phyloP scores from a whole-genome alignment of 1,140 invertebrate genomes.

The Drosophila aff. region DNA sequence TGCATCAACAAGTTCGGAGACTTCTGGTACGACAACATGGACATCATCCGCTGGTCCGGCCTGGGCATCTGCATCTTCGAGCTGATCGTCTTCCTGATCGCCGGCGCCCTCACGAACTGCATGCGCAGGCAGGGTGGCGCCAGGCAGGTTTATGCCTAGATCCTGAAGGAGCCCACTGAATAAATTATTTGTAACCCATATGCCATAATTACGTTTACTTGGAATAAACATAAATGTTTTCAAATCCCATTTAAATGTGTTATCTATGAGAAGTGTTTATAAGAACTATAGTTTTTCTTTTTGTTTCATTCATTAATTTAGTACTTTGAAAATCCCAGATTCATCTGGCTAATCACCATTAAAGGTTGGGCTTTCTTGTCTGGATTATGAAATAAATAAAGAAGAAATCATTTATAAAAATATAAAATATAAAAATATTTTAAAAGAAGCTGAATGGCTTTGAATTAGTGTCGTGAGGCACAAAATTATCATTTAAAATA shows the following conservation, averaged over 20 bases:
- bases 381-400: too few species aligned
- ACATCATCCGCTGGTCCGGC: constrained; percentile 68
- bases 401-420: too few species aligned
- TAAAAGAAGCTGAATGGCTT: too few species aligned
- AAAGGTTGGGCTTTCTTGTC: too few species aligned
- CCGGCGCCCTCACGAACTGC: constrained; percentile 53
- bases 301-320: background rate
- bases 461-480: too few species aligned
- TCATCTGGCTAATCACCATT: too few species aligned
- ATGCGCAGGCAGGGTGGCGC: constrained; percentile 52
- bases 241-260: background rate
- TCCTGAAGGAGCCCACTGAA: background rate
- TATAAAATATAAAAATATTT: too few species aligned
- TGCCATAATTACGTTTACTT: background rate
- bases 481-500: too few species aligned
- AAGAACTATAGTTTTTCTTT: background rate
- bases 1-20: constrained; percentile 52
- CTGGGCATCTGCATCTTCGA: constrained; percentile 71
- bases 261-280: background rate
- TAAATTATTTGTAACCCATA: constrained; percentile 17
- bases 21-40: constrained; percentile 68
- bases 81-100: constrained; percentile 66
- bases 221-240: background rate
- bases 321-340: too few species aligned
- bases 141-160: constrained; percentile 20